A percentile compares a stretch with the other conserved stretches of the same genome.
Conservation (phyloP, 2,888 invertebrate genomes). For the Trimorus sp. region DNA sequence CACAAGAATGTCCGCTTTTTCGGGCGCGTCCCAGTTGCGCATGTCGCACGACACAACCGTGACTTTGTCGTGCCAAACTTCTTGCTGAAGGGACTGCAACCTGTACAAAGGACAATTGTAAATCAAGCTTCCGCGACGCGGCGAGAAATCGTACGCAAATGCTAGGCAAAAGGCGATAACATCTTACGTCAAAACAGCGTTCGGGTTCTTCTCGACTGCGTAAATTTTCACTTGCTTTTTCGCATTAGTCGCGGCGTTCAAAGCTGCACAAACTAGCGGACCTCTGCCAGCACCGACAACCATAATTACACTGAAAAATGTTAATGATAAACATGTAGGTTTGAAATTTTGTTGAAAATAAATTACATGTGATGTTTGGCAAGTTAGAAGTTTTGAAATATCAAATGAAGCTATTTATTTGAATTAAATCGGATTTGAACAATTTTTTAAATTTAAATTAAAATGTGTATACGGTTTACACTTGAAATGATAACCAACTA, state of each 20-base stretch:
- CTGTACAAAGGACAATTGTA: conserved; percentile 70
- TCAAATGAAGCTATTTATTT: too few relatives aligned
- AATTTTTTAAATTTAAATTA: too few relatives aligned
- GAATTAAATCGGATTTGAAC: too few relatives aligned
- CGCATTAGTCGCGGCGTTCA: conserved; percentile 89
- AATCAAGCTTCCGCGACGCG: background rate
- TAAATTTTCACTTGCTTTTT: conserved; percentile 90
- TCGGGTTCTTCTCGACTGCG: conserved; percentile 99
- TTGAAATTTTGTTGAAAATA: too few relatives aligned
- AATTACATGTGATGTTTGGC: too few relatives aligned
- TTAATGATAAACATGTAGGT: too few relatives aligned
- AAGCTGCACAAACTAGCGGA: conserved; percentile 93
- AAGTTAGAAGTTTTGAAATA: too few relatives aligned
- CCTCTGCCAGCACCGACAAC: conserved; percentile 97
- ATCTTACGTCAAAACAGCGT: conserved; percentile 90
- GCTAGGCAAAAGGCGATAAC: background rate
- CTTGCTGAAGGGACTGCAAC: conserved; percentile 88
- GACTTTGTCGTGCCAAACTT: conserved; percentile 90
- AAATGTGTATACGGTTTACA: too few relatives aligned
- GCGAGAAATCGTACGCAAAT: background rate
- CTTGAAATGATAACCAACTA: too few relatives aligned
- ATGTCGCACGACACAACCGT: conserved; percentile 92
- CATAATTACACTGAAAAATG: conserved; percentile 85
- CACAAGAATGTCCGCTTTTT: conserved; percentile 96
- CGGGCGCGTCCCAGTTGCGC: conserved; percentile 90